Evolutionary conservation across 2,113 vertebrate species (phyloP).

Genomic region (Paedocypris sp.): DNA sequence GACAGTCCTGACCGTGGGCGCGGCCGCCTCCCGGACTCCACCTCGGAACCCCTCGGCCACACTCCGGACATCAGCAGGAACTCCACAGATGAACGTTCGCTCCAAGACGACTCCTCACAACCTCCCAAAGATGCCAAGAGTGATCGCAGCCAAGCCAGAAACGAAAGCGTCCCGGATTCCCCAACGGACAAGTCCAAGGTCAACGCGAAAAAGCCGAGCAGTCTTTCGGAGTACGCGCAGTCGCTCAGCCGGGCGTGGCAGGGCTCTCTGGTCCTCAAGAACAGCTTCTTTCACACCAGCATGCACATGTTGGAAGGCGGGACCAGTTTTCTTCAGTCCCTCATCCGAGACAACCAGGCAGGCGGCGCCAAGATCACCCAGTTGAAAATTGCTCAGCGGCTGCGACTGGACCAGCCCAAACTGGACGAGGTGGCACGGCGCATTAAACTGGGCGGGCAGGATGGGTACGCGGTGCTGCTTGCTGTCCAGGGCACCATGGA

Average conservation of each 20-base stretch:
- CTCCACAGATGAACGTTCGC: slow-evolving; percentile 10
- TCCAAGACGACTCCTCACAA: slow-evolving; percentile 31
- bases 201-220: slow-evolving; percentile 64
- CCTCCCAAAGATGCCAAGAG: slow-evolving; percentile 61
- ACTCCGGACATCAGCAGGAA: slow-evolving; percentile 57
- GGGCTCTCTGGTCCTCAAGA: slow-evolving; percentile 90
- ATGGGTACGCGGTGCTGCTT: slow-evolving; percentile 82
- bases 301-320: slow-evolving; percentile 92
- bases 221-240: slow-evolving; percentile 80
- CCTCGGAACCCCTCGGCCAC: slow-evolving; percentile 67
- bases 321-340: slow-evolving; percentile 66
- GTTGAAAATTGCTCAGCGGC: slow-evolving; percentile 94
- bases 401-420: slow-evolving; percentile 91
- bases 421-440: slow-evolving; percentile 90
- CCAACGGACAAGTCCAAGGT: slow-evolving; percentile 61
- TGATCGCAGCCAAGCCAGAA: slow-evolving; percentile 70
- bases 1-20: slow-evolving; percentile 76
- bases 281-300: slow-evolving; percentile 92
- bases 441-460: slow-evolving; percentile 81
- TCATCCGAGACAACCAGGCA: slow-evolving; percentile 72
- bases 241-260: slow-evolving; percentile 80
- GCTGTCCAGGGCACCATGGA: slow-evolving; percentile 76
- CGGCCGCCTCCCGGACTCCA: slow-evolving; percentile 71
- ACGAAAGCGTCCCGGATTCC: slow-evolving; percentile 56
- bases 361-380: slow-evolving; percentile 66